These are phyloP conservation scores for Naja naja DNA, from an alignment of 2,113 vertebrate genomes.

Conservation along the genomic window DNA sequence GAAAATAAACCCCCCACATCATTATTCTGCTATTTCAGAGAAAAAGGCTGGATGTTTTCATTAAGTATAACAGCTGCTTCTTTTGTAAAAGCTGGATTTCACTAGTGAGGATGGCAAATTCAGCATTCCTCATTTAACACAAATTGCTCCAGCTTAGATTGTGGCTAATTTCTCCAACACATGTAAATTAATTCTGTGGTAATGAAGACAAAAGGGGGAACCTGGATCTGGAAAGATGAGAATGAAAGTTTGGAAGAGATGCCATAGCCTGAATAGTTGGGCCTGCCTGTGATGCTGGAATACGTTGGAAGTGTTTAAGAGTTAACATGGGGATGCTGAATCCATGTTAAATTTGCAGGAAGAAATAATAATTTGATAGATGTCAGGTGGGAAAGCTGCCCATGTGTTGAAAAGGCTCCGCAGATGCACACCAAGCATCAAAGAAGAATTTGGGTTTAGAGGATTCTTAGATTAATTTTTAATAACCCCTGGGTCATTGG, in stretches of 20 bases:
- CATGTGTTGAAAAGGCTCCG: not conserved
- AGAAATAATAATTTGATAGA: not conserved
- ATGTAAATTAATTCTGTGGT: constrained; percentile 66
- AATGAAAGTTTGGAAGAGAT: constrained; percentile 21
- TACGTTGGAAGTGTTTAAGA: not conserved
- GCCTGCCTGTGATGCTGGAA: accelerated
- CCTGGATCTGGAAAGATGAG: constrained; percentile 54
- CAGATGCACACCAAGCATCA: not conserved
- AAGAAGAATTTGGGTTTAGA: not conserved
- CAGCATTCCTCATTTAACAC: constrained; percentile 62
- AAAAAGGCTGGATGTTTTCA: constrained; percentile 66
- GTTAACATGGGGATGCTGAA: not conserved
- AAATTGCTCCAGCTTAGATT: constrained; percentile 60
- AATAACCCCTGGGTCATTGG: not conserved
- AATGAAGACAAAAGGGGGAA: constrained; percentile 69
- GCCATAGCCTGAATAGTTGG: not conserved
- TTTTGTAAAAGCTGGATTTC: constrained; percentile 66
- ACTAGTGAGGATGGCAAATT: constrained; percentile 56
- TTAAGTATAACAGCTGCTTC: constrained; percentile 76
- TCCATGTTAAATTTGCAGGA: not conserved
- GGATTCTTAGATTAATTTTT: not conserved
- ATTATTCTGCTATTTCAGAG: constrained; percentile 68
- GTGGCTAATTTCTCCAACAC: constrained; percentile 49
- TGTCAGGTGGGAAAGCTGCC: not conserved
- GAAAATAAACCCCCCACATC: constrained; percentile 53